These are phyloP conservation scores for Pyxicephalus adspersus DNA, from an alignment of 2,113 vertebrate species.

Conservation along the genomic window DNA sequence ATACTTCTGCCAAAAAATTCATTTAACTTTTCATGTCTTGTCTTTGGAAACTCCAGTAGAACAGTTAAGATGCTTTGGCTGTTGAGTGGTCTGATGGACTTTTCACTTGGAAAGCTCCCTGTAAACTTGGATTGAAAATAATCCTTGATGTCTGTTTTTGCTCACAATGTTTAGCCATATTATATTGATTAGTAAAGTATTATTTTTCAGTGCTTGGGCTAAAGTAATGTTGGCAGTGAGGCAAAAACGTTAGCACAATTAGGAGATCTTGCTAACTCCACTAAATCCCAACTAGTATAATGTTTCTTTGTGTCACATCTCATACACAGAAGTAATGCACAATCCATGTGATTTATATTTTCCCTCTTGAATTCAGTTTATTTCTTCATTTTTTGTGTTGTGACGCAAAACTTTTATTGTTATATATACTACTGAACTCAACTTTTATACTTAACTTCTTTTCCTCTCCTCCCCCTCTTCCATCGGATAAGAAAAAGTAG, in stretches of 20 bases:
- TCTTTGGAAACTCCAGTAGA: slow-evolving; percentile 19
- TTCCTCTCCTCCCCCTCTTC: no score
- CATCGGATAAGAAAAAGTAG: no score
- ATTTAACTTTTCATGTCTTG: neutral
- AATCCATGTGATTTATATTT: neutral
- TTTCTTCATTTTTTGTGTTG: neutral
- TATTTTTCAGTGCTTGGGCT: slow-evolving; percentile 22
- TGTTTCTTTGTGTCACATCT: slow-evolving; percentile 3
- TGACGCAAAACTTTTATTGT: no score
- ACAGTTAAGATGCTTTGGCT: slow-evolving; percentile 42
- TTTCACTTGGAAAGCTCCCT: slow-evolving; percentile 34
- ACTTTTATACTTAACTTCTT: no score
- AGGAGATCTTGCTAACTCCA: slow-evolving; percentile 19
- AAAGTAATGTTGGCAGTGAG: slow-evolving; percentile 14
- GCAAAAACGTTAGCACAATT: slow-evolving; percentile 11
- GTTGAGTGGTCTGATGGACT: neutral
- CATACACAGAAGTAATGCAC: neutral
- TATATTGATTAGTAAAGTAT: neutral
- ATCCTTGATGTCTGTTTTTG: slow-evolving; percentile 20
- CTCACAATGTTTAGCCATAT: neutral
- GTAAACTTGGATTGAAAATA: neutral
- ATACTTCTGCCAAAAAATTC: neutral
- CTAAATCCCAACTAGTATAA: slow-evolving; percentile 8
- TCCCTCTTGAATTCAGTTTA: neutral
- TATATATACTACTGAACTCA: no score